Evolutionary conservation across 2,888 invertebrate species (phyloP).

Genomic region (Drosophila pseudotalamancana): DNA sequence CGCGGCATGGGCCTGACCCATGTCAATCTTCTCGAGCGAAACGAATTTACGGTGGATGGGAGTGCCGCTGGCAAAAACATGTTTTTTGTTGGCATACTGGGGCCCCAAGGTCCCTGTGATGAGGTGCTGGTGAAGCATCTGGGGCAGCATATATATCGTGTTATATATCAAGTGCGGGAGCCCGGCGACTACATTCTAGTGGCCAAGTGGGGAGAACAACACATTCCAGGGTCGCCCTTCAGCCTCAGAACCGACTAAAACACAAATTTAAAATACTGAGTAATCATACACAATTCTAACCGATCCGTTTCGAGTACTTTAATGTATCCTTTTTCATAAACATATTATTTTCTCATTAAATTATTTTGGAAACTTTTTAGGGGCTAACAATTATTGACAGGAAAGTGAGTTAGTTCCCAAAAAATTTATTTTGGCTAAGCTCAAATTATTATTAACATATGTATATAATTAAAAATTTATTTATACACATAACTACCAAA

Average conservation of each 20-base stretch:
- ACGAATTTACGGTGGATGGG: constrained; percentile 82
- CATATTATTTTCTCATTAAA: background rate
- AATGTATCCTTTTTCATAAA: background rate
- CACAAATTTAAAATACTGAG: too few species aligned
- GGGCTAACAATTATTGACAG: too few species aligned
- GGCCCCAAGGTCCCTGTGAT: constrained; percentile 98
- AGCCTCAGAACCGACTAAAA: constrained; percentile 48
- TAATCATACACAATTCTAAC: background rate
- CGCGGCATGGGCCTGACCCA: constrained; percentile 79
- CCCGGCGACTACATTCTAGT: constrained; percentile 96
- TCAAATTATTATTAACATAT: too few species aligned
- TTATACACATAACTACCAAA: too few species aligned
- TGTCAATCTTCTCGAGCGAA: constrained; percentile 78
- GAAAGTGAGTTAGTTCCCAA: too few species aligned
- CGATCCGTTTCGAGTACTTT: too few species aligned
- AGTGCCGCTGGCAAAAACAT: constrained; percentile 91
- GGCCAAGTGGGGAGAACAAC: constrained; percentile 98
- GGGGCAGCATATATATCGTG: constrained; percentile 95
- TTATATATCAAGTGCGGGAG: constrained; percentile 95
- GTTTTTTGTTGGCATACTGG: constrained; percentile 96
- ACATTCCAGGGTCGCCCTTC: constrained; percentile 98
- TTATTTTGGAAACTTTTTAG: too few species aligned
- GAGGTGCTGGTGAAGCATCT: constrained; percentile 96
- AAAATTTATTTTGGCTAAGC: too few species aligned
- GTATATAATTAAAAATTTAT: too few species aligned